Evolutionary conservation across 2,797 vertebrate species (phyloP), one percentile per base, ranked within the genome.

Genomic region (Chrysocyon brachyurus): DNA sequence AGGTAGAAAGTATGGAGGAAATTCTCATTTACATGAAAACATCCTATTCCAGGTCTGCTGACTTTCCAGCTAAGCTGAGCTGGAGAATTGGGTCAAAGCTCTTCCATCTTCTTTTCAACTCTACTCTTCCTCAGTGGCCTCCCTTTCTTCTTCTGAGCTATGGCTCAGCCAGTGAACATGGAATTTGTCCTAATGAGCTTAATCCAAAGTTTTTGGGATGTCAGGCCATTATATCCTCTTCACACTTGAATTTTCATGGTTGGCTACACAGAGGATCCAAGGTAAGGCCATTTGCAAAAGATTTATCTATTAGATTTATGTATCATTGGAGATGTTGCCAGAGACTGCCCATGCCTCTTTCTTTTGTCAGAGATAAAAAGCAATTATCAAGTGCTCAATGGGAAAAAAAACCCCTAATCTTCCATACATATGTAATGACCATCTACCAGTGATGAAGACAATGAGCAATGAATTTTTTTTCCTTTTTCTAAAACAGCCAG

Each of bases 1-100:
- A 98, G 94, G 87, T 88, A 97, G 97, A 88, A 90, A 83, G 77
- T 83, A 61, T 40, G 3, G 9, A 93, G 75, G 16, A 77, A 72
- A 81, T 68, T 93, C 83, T 93, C 40, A 68, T 72, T 31, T 91
- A 78, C 31, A 33, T 68, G 46, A 87, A 70, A 87, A 87, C 0
- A 0, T 70, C 82, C 92, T 72, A 63, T 52, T 17, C 68, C 56
- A 89, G 11, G 21, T 59, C 46, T 59, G 36, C 31, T 49, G 49
- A 49, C n/a, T 57, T 61, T 63, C 81, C 14, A 72, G 28, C 33
- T 52, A 12, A 72, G 31, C 12, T 88, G 86, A 93, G 22, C 70
- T 66, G 70, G 21, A 70, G 63, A 54, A n/a, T 46, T 79, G 22
- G n/a, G 36, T 26, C 59, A 72, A 87, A 72, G 3, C 64, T 84